Base-by-base conservation (phyloP, 2,797 vertebrate species). In the Rhodeus uyekii region DNA sequence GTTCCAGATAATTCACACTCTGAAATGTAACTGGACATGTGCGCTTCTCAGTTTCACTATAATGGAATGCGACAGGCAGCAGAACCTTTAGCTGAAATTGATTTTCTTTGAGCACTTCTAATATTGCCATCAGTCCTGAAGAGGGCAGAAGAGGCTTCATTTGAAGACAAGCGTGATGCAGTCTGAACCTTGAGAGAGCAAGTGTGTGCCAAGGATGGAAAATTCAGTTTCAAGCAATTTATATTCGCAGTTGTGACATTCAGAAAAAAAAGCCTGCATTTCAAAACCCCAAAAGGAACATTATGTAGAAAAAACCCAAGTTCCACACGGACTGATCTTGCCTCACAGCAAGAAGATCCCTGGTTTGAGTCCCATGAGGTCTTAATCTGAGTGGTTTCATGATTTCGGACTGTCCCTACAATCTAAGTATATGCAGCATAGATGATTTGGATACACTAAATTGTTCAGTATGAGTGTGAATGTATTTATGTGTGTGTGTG, bases 71-170 rank as follows among this genome's bases (percentile, higher is more conserved):
- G 55, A 71, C 65, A 1, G 27, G 13, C 13, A 83, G 42, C 22
- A 19, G 36, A 48, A 60, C 27, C 39, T 76, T 50, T 50, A 68
- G 39, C 50, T 63, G 24, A 76, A 69, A 80, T 34, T 27, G 63
- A 69, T 76, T 76, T 84, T 63, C 53, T 42, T 90, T 71, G 69
- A 86, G 89, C 88, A 81, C 82, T 38, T 84, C 74, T 32, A 71
- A 84, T 82, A 86, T 86, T 95, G 94, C 93, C 93, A 94, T 89
- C 90, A 93, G 91, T 92, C 96, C 96, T 96, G 91, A 94, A 94
- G 92, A 93, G 93, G 93, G 93, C 93, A 94, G 91, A 89, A 87
- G 12, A 85, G 92, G 82, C 89, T 87, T 88, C 61, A 82, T 84
- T 85, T 86, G 44, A 87, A 68, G 60, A 68, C 36, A 60, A 74